Base-by-base conservation (phyloP, 92 coral and sea anemone species). In the Phenganax marumi region DNA sequence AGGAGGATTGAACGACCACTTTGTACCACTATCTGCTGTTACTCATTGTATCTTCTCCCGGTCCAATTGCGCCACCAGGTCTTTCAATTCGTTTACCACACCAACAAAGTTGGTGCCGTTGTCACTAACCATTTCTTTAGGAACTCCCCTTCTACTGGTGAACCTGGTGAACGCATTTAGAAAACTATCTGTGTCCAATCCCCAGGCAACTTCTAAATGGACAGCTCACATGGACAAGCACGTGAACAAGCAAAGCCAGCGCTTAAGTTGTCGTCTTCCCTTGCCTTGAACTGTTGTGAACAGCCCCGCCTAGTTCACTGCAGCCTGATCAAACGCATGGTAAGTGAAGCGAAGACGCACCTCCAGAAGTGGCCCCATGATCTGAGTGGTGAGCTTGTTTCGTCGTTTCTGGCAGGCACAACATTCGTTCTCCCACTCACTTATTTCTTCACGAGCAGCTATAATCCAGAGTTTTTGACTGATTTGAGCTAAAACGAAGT, bases 251-350 rank as follows among this genome's bases (percentile, higher is more conserved):
- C 93, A 90, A 60, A 90, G 75, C 85, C 87, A 87, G 57, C 87
- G 82, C 72, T 90, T 90, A 23, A 68, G 83, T 39, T 86, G 84
- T 62, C 69, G 85, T 48, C 55, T 76, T 21, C 87, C 81, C 50
- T 80, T 84, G 73, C 93, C 90, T 63, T 90, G 90, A 12, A 90
- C 85, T 12, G 90, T 90, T 70, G 77, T 68, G 77, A 90, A 85
- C 5, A 89, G 89, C 12, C 89, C 85, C 13, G 87, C 91, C 53
- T 64, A 89, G 64, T 85, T 87, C 12, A 81, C 89, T 1, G 86
- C 91, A 17, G 86, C 76, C 56, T 89, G 92, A 50, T 84, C 88
- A 60, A 89, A 90, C n/a, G 89, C 87, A 39, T 87, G 91, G 54
- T 74, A 81, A 53, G 91, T 80, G 23, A 87, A 75, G 14, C 82